Evolutionary conservation across 2,888 invertebrate species (phyloP).

Genomic region (Eilema depressum): DNA sequence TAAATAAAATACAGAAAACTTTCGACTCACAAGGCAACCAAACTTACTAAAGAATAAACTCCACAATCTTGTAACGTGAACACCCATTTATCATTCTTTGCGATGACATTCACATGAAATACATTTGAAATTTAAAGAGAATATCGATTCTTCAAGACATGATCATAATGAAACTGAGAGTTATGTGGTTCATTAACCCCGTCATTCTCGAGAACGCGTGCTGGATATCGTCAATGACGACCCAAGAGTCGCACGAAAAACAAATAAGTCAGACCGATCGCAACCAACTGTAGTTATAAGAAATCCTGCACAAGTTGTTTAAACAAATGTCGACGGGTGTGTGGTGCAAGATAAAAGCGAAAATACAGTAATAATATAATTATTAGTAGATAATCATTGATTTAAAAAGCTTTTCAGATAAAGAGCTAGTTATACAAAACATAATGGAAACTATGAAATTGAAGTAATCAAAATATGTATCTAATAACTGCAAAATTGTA

Average conservation of each 20-base stretch:
- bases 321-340: constrained; percentile 55
- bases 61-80: neutral
- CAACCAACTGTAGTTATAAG: constrained; percentile 69
- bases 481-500: neutral
- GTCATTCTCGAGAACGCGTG: constrained; percentile 41
- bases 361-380: neutral
- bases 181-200: constrained; percentile 41
- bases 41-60: too few relatives aligned
- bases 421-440: too few relatives aligned
- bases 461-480: too few relatives aligned
- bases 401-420: neutral
- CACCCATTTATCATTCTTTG: neutral
- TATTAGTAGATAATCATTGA: neutral
- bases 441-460: neutral
- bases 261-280: constrained; percentile 60
- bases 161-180: constrained; percentile 35
- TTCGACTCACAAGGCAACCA: neutral
- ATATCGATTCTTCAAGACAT: constrained; percentile 5
- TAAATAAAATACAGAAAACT: neutral
- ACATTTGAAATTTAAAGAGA: neutral
- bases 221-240: constrained; percentile 62
- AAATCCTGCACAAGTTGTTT: constrained; percentile 65
- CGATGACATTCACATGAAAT: neutral
- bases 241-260: constrained; percentile 55
- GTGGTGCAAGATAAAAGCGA: constrained; percentile 40